Percentiles rank a stretch among this genome's conserved stretches.
Conservation (phyloP, 1,140 invertebrate species). For the Luehdorfia chinensis region DNA sequence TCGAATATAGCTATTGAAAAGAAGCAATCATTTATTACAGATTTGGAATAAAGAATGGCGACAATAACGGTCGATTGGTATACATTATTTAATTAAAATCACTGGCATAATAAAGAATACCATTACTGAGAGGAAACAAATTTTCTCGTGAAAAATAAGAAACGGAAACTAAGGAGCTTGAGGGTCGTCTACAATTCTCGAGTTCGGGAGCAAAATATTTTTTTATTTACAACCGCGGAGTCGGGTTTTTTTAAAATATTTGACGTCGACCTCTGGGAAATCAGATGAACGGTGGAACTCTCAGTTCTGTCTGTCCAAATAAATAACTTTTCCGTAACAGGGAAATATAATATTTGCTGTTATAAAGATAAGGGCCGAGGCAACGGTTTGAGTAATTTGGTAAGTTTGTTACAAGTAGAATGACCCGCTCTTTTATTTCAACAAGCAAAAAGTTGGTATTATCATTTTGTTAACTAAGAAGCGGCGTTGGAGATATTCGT, state of each 20-base stretch:
- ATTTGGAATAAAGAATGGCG: too few species aligned
- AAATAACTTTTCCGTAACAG: conserved; percentile 16
- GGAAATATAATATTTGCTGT: conserved; percentile 32
- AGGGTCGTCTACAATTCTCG: conserved; percentile 5
- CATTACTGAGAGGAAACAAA: background rate
- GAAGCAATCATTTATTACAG: too few species aligned
- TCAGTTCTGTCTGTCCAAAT: conserved; percentile 23
- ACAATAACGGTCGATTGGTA: too few species aligned
- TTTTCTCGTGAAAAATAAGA: conserved; percentile 11
- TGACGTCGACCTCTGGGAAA: conserved; percentile 61
- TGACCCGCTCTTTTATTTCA: background rate
- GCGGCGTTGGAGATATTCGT: background rate
- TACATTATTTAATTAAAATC: conserved; percentile 4
- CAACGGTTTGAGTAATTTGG: background rate
- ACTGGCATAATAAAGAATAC: background rate
- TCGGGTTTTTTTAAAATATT: conserved; percentile 61
- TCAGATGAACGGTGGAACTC: conserved; percentile 41
- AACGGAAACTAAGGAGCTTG: background rate
- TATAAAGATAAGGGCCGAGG: conserved; percentile 20
- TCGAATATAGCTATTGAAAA: too few species aligned
- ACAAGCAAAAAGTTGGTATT: background rate
- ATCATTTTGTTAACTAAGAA: background rate
- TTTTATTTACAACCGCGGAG: conserved; percentile 40
- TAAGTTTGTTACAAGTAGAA: background rate
- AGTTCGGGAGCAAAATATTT: conserved; percentile 21